Evolutionary conservation across 1,140 invertebrate genomes (phyloP), one percentile per base, ranked within the genome.

Genomic region (Trissolcus basalis): DNA sequence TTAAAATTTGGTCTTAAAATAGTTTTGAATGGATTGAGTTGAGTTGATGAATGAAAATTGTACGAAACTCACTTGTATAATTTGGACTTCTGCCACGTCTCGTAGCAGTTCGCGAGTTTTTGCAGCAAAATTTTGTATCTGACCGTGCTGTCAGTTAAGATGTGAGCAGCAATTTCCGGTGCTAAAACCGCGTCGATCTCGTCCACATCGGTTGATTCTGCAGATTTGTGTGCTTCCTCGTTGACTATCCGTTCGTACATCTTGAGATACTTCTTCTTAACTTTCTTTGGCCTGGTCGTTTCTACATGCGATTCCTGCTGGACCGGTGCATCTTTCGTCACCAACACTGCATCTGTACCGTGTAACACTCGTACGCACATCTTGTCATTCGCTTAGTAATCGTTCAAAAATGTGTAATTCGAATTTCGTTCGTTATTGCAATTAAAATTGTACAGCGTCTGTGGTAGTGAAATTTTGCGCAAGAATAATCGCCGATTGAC

Each of bases 211-310:
- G 11, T 48, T 1, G 60, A 61, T 0, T 11, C 36, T 8, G 36
- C 36, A 39, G 9, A 39, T 39, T 9, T 2, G 1, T 50, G 60
- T 8, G 65, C 33, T 12, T 75, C 73, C 14, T 7, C 43, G 4
- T 10, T 9, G n/a, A 63, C 39, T 44, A 77, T 49, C 36, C 73
- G 75, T 11, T 87, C 81, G 70, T 86, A 83, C 0, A 83, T 58
- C 19, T 75, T 83, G 32, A 82, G 80, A 45, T 82, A 87, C 54
- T 85, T 86, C 12, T 86, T 83, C 53, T 86, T 87, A 10, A 68
- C 77, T 39, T 77, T 82, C 4, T 60, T 77, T 8, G 79, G 15
- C 47, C 74, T 80, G 19, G 13, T 72, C 13, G 14, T 32, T 36
- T 63, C 19, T 12, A 47, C 49, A 6, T 27, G 19, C 15, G 68